Conservation (phyloP, 2,888 invertebrate genomes). For the Cataglyphis rosenhaueri region DNA sequence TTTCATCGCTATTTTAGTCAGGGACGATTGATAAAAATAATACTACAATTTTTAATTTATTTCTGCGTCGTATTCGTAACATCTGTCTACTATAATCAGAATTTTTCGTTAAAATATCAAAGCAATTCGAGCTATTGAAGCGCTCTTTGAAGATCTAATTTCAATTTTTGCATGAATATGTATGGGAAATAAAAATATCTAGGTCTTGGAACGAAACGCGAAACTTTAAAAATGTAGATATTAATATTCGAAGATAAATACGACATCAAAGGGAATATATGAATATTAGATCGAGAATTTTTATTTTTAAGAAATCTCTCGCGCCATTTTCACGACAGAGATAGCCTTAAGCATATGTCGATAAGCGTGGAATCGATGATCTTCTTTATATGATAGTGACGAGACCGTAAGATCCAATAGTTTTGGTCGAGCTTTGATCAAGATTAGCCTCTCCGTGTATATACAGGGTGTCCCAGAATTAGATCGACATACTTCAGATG, state of each 20-base stretch:
- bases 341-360: not conserved
- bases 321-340: not conserved
- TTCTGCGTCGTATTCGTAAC: not conserved
- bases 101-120: not conserved
- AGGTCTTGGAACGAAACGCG: not conserved
- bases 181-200: not conserved
- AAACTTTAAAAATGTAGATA: not conserved
- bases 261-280: not conserved
- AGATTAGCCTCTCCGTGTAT: not conserved
- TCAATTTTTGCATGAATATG: not conserved
- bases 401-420: not conserved
- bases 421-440: conserved; percentile 24
- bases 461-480: not conserved
- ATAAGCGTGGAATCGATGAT: not conserved
- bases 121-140: not conserved
- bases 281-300: not conserved
- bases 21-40: not conserved
- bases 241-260: not conserved
- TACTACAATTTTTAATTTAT: not conserved
- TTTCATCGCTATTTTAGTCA: conserved; percentile 3
- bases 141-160: not conserved
- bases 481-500: no score
- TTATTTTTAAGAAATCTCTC: not conserved
- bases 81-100: not conserved
- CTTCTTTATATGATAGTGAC: not conserved